Evolutionary conservation across 2,113 vertebrate genomes (phyloP), one percentile per base, ranked within the genome.

Genomic region (Conger conger): DNA sequence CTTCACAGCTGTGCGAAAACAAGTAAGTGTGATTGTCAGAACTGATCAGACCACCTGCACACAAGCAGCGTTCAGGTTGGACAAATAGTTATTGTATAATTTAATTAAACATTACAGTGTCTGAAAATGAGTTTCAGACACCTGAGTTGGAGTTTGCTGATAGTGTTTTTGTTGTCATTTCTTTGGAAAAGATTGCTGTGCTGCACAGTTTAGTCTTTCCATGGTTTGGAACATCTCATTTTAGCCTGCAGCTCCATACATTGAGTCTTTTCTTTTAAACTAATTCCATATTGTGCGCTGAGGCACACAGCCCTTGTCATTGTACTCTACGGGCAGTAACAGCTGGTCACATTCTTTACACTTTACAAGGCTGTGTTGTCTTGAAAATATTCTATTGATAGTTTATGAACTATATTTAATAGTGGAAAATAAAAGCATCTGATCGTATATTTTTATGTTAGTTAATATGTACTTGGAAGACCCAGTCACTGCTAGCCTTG

Each of bases 321-420:
- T 89, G 36, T 87, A 73, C 82, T 88, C 86, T 80, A 82, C 42
- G 54, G 57, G 76, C 88, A 82, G 87, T 89, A 83, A 89, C 89
- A 91, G 88, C 76, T n/a, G n/a, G n/a, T n/a, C n/a, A 86, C 40
- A 17, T 79, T 50, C 11, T 50, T 50, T 50, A 15, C 11, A 50
- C 81, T 15, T 37, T 79, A 85, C 79, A 76, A 76, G 76, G 89
- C 87, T 76, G 27, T 54, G 45, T 83, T 83, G 82, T 87, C 80
- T 88, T 60, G 3, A 63, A 63, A 20, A 27, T 80, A 84, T 84
- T n/a, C 0, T 77, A 80, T 85, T 85, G 83, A 90, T 90, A 86
- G 90, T 92, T 92, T 92, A 89, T 92, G 87, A 80, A 87, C 80
- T 73, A 6, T 80, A 79, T 89, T 45, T 88, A 89, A 88, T 91